Evolutionary conservation across 2,113 vertebrate genomes (phyloP).

Genomic region (Hyperopisus bebe): DNA sequence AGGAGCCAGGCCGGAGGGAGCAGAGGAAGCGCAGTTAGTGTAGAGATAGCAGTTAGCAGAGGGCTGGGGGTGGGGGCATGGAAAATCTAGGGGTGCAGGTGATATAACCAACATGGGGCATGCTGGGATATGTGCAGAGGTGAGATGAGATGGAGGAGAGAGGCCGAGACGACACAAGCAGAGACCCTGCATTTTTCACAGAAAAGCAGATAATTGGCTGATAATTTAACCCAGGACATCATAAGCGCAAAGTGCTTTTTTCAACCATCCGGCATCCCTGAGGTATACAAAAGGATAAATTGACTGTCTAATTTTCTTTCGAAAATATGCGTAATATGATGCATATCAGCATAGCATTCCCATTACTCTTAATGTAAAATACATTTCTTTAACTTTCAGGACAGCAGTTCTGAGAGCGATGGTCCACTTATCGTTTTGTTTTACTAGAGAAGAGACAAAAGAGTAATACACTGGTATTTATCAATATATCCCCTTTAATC

Average conservation of each 20-base stretch:
- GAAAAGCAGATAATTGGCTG: neutral
- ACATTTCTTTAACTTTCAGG: neutral
- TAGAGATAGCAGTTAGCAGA: neutral
- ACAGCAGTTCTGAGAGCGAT: neutral
- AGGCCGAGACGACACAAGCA: neutral
- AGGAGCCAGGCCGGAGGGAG: neutral
- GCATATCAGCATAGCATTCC: neutral
- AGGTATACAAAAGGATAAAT: neutral
- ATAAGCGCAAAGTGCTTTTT: neutral
- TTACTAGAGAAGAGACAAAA: neutral
- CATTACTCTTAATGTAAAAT: constrained; percentile 14
- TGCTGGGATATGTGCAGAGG: neutral
- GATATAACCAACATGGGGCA: neutral
- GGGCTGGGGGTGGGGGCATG: neutral
- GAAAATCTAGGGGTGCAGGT: neutral
- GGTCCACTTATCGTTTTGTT: neutral
- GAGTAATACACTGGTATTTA: neutral
- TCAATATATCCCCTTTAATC: neutral
- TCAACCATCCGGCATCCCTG: neutral
- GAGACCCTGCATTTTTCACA: neutral
- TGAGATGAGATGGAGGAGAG: neutral
- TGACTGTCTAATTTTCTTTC: neutral
- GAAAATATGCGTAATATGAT: neutral
- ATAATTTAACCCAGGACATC: neutral
- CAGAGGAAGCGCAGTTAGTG: neutral